These are phyloP conservation scores for Entelurus aequoreus DNA, from an alignment of 2,113 vertebrate species.

Conservation along the genomic window DNA sequence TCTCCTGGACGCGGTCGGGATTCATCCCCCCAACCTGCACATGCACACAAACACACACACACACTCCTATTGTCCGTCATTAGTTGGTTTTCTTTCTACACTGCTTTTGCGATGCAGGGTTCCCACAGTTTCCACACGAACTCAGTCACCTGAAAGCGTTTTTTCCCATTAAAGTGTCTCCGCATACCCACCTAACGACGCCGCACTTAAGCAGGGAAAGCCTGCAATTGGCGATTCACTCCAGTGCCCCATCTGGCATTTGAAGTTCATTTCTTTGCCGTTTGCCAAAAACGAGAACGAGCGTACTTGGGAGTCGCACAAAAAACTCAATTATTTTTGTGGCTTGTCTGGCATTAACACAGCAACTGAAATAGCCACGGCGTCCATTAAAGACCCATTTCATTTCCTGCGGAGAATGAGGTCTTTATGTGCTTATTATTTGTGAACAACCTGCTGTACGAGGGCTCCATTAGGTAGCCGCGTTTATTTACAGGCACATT, in stretches of 20 bases:
- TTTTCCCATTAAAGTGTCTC: not conserved
- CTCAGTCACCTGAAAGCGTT: not conserved
- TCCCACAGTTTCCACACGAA: not conserved
- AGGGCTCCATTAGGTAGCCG: conserved; percentile 24
- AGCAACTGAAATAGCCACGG: conserved; percentile 49
- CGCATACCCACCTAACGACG: conserved; percentile 9
- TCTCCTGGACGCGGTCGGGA: conserved; percentile 48
- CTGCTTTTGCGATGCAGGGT: not conserved
- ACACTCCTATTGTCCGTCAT: conserved; percentile 29
- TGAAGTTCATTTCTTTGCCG: conserved; percentile 54
- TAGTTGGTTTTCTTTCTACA: not conserved
- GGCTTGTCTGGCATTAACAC: conserved; percentile 44
- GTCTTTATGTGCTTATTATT: conserved; percentile 41
- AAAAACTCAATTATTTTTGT: conserved; percentile 29
- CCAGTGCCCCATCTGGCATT: conserved; percentile 63
- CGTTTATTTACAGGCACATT: not conserved
- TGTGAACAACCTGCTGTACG: conserved; percentile 40
- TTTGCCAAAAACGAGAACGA: conserved; percentile 49
- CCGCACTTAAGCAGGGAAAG: conserved; percentile 19
- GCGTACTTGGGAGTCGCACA: conserved; percentile 18
- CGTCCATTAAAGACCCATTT: conserved; percentile 56
- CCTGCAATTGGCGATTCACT: conserved; percentile 61
- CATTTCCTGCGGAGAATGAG: conserved; percentile 43
- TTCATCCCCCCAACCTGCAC: conserved; percentile 39
- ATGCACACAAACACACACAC: not conserved